Evolutionary conservation across 2,888 invertebrate genomes (phyloP), one percentile per base, ranked within the genome.

Genomic region (Melanotus villosus): DNA sequence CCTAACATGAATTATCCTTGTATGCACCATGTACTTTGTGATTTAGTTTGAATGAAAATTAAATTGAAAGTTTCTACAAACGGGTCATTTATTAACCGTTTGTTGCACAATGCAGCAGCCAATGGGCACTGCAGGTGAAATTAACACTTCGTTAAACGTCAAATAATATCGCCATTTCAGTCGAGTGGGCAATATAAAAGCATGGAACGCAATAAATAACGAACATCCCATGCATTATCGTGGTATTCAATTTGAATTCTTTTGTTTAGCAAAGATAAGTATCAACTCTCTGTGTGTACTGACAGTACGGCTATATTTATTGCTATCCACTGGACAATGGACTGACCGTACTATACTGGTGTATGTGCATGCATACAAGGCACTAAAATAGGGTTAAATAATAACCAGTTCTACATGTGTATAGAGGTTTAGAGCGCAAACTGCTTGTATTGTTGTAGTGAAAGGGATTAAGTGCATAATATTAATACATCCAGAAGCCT

Each of bases 241-340:
- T 70, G 74, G 77, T 78, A 80, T 80, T 80, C 79, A 79, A 79
- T 80, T 79, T 79, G 76, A 79, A 78, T 80, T 80, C 81, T 81
- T 81, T 81, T 80, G 80, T 80, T 79, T 77, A 76, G 72, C 75
- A 76, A 75, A 77, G 81, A 81, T 80, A 80, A 80, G 78, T 80
- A 81, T 81, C 81, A 78, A 77, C 74, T 78, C 75, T 76, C 74
- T 76, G 71, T 74, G 73, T 75, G 71, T 75, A 74, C 79, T 77
- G 79, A 79, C 79, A 78, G 78, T 78, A 73, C 74, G 70, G 26
- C 59, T 72, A 75, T 79, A 80, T 80, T 80, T 79, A 80, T 80
- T 79, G 78, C 73, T 70, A 75, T 75, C 75, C 60, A 68, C 65
- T 71, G 78, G 78, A 79, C 79, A 80, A 80, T 78, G 75, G 77